Base-by-base conservation (phyloP, 2,888 invertebrate genomes). In the Oconnorella tubifera region DNA sequence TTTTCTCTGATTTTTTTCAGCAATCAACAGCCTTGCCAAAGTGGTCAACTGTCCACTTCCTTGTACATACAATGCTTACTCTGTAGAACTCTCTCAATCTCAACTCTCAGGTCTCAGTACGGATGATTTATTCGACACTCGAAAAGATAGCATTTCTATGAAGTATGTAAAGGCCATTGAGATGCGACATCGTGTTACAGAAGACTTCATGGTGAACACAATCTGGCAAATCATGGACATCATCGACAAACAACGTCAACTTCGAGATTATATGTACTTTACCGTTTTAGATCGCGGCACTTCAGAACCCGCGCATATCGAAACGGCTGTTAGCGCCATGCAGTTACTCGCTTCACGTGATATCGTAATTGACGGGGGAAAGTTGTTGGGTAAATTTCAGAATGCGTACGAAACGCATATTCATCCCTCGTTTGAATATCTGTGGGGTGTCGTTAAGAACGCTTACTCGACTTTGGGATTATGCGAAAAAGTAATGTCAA, bases 41-140 rank as follows among this genome's bases (percentile, higher is more conserved):
- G 33, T 48, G 14, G 48, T 60, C 2, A 14, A 25, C 19, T 68
- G 68, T 33, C 63, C 65, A 3, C 33, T 51, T 19, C 59, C 63
- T 33, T 68, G 68, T 33, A 40, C 31, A 6, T 28, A 51, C 19
- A 48, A 59, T 48, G 56, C 63, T 28, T 68, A 56, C 57, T 57
- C 56, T 0, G 58, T 62, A 2, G 63, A 65, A 27, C 50, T 65
- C 1, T 68, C 68, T 3, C 59, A 63, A n/a, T 64, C 68, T 3
- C 57, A 63, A 28, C 56, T 68, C 27, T 68, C 68, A 0, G 63
- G 51, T 1, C 61, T 65, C 32, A 49, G 55, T 27, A 59, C 49
- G 6, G 28, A 28, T 3, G 56, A 62, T 2, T 59, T 68, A 2
- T 33, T 68, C 3, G 60, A 57, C 2, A 31, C 48, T 23, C 49